Evolutionary conservation across 2,797 vertebrate species (phyloP).

Genomic region (Alfaro cultratus): DNA sequence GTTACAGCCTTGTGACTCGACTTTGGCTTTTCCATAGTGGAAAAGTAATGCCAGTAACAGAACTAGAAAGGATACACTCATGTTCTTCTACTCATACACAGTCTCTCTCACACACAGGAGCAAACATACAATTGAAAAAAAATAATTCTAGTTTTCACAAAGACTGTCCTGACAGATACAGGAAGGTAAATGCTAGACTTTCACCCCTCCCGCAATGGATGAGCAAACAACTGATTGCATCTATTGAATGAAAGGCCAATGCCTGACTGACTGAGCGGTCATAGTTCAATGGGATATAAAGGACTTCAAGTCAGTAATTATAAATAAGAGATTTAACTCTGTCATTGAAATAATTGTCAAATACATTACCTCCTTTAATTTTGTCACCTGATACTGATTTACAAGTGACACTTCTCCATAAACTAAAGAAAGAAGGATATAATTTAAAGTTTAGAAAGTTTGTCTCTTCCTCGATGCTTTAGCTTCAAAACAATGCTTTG

Average conservation of each 20-base stretch:
- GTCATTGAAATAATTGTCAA: neutral
- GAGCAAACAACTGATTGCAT: constrained; percentile 63
- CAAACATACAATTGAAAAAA: neutral
- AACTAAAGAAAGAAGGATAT: neutral
- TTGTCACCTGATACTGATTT: neutral
- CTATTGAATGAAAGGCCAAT: constrained; percentile 49
- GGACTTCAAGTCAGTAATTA: neutral
- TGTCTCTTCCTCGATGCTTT: neutral
- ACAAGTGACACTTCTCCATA: neutral
- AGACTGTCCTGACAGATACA: constrained; percentile 5
- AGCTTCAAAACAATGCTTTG: neutral
- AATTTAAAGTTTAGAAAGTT: neutral
- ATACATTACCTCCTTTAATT: neutral
- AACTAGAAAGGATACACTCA: constrained; percentile 56
- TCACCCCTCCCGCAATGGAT: constrained; percentile 35
- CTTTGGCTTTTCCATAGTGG: constrained; percentile 32
- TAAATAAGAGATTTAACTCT: neutral
- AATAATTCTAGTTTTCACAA: constrained; percentile 15
- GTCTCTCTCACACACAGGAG: constrained; percentile 1
- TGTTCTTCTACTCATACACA: constrained; percentile 29
- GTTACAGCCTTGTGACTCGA: constrained; percentile 37
- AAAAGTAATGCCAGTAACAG: constrained; percentile 55
- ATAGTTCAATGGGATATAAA: constrained; percentile 47
- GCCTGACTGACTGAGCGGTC: constrained; percentile 35
- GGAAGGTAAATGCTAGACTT: constrained; percentile 49